Evolutionary conservation across 2,797 vertebrate genomes (phyloP), one percentile per base, ranked within the genome.

Genomic region (Halcyon smyrnensis): DNA sequence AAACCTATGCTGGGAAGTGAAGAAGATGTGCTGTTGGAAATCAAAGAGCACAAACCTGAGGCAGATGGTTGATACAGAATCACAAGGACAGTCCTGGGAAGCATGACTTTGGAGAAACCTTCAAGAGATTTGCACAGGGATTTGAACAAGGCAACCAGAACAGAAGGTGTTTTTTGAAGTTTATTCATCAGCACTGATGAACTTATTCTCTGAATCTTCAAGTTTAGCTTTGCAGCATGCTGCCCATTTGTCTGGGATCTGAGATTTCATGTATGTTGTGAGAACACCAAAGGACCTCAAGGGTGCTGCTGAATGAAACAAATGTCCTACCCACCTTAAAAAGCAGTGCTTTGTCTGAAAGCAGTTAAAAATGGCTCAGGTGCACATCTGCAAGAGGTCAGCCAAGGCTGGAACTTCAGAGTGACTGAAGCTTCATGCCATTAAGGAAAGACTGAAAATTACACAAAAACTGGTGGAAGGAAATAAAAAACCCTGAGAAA

Each of bases 401-500:
- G 84, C 21, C 67, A 71, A 51, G 73, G 53, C 37, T 92, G 69
- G 75, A 75, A 69, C 37, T 69, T 75, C 53, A 54, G 4, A 11
- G 41, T 14, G 24, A 84, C 68, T 18, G 32, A 82, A 77, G 53
- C n/a, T 79, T 62, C 37, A n/a, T 36, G 27, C 41, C 50, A 25
- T 54, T 46, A 41, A 74, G 48, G 48, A 39, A 94, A 90, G 86
- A 87, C 67, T 23, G 6, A 68, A 90, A 90, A 87, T 19, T 23
- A 67, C 2, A 1, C 32, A 45, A 50, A 85, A 90, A 82, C 7
- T 43, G 63, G 43, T 1, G 2, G 36, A 83, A 90, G 56, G 80
- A 85, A 84, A 92, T 21, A 80, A 93, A 92, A 92, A 95, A 69
- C 8, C 23, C 65, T 18, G 60, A 60, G 41, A 62, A 85, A 87